Conservation (phyloP, 2,888 invertebrate species). For the Gerris lacustris region DNA sequence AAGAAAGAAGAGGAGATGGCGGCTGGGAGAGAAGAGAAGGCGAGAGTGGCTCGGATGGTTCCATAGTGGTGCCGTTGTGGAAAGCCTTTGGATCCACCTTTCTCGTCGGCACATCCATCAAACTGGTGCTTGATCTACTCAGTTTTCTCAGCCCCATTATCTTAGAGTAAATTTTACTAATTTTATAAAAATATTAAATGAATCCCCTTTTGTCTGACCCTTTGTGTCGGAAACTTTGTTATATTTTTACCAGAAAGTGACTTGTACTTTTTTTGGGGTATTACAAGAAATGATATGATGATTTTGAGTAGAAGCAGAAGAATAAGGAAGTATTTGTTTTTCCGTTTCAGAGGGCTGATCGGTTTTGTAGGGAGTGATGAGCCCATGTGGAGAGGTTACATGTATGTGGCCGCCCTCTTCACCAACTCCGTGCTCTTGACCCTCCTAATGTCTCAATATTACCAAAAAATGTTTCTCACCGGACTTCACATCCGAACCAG, state of each 20-base stretch:
- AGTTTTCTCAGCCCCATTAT: slow-evolving; percentile 85
- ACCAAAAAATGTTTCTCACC: slow-evolving; percentile 42
- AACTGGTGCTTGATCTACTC: slow-evolving; percentile 67
- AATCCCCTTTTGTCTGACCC: slow-evolving; percentile 7
- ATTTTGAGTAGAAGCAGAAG: too few species aligned
- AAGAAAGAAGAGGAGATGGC: neutral
- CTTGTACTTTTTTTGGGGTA: too few species aligned
- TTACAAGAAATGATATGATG: too few species aligned
- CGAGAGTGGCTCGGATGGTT: slow-evolving; percentile 45
- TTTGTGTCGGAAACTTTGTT: neutral
- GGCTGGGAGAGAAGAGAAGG: neutral
- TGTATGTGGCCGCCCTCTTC: slow-evolving; percentile 44
- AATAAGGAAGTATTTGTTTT: too few species aligned
- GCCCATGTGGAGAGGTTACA: slow-evolving; percentile 44
- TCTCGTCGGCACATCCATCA: slow-evolving; percentile 67
- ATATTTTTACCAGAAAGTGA: neutral
- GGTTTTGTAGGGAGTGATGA: slow-evolving; percentile 35
- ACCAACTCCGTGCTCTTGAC: slow-evolving; percentile 41
- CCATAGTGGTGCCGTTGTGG: slow-evolving; percentile 69
- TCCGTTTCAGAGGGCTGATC: slow-evolving; percentile 42
- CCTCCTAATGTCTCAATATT: slow-evolving; percentile 44
- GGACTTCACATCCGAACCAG: slow-evolving; percentile 46
- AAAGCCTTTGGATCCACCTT: slow-evolving; percentile 81
- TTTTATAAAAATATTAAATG: slow-evolving; percentile 10
- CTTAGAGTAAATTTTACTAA: slow-evolving; percentile 50